These are phyloP conservation scores for Sciaenops ocellatus DNA, from an alignment of 2,797 vertebrate species.

Conservation along the genomic window DNA sequence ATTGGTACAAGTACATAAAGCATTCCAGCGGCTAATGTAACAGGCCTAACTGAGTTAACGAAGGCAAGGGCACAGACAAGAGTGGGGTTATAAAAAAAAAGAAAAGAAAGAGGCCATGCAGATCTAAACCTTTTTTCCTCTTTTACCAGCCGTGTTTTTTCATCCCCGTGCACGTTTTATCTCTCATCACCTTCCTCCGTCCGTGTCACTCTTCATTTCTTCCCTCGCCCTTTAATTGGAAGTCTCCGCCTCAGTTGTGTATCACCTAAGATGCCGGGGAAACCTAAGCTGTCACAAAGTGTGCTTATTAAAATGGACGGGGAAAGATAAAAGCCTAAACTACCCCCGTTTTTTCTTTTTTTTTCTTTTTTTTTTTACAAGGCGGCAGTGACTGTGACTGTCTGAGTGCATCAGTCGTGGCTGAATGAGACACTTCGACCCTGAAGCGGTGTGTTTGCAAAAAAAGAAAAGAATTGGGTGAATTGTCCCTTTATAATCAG, in stretches of 20 bases:
- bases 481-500: slow-evolving; percentile 71
- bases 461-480: slow-evolving; percentile 41
- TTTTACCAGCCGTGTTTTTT: slow-evolving; percentile 45
- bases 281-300: slow-evolving; percentile 85
- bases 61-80: slow-evolving; percentile 74
- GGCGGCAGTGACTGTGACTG: slow-evolving; percentile 69
- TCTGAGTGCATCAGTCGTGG: slow-evolving; percentile 75
- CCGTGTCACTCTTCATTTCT: slow-evolving; percentile 56
- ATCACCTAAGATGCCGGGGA: slow-evolving; percentile 76
- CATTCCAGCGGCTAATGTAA: slow-evolving; percentile 89
- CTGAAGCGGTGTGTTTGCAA: slow-evolving; percentile 56
- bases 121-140: slow-evolving; percentile 55
- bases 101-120: slow-evolving; percentile 55
- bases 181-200: slow-evolving; percentile 72
- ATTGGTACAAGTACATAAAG: slow-evolving; percentile 90
- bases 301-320: slow-evolving; percentile 80
- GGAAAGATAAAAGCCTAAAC: slow-evolving; percentile 74
- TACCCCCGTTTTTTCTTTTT: slow-evolving; percentile 15
- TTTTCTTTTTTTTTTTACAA: slow-evolving; percentile 45
- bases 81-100: slow-evolving; percentile 67
- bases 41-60: slow-evolving; percentile 86
- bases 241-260: slow-evolving; percentile 66
- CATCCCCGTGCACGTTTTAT: slow-evolving; percentile 36
- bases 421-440: slow-evolving; percentile 68
- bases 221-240: slow-evolving; percentile 79